phyloP scores from a whole-genome alignment of 2,113 vertebrate species.

The Dasyprocta punctata region DNA sequence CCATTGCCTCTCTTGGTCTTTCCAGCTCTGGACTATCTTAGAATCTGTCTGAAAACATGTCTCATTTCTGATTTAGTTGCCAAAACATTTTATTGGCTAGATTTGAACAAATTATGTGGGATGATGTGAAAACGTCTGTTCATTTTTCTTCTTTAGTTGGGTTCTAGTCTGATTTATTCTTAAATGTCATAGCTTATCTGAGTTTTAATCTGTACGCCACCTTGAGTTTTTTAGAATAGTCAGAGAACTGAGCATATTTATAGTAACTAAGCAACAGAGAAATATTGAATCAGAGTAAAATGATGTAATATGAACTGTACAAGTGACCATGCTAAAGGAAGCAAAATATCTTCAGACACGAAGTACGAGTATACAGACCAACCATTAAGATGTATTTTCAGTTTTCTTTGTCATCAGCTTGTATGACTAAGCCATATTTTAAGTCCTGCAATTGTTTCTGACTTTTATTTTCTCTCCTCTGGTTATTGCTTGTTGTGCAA shows the following conservation, averaged over 20 bases:
- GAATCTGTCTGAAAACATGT: neutral
- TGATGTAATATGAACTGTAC: neutral
- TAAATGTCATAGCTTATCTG: constrained; percentile 1
- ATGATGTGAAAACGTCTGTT: neutral
- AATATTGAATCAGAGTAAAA: constrained; percentile 23
- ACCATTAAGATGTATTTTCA: neutral
- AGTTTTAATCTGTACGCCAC: constrained; percentile 20
- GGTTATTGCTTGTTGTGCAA: neutral
- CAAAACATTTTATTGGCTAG: neutral
- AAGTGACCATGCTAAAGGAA: neutral
- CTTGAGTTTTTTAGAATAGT: neutral
- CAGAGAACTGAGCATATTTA: neutral
- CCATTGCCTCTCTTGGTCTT: neutral
- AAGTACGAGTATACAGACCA: neutral
- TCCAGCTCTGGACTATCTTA: neutral
- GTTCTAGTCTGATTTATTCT: neutral
- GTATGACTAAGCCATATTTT: neutral
- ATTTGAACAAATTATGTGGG: constrained; percentile 13
- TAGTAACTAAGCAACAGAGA: neutral
- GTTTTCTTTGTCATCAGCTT: neutral
- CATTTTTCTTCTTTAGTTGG: constrained; percentile 1
- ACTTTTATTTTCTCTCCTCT: neutral
- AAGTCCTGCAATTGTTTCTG: neutral
- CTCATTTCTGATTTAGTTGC: neutral
- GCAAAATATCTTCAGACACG: constrained; percentile 9